Conservation (phyloP, 1,140 invertebrate species). For the Rhizoglyphus robini region DNA sequence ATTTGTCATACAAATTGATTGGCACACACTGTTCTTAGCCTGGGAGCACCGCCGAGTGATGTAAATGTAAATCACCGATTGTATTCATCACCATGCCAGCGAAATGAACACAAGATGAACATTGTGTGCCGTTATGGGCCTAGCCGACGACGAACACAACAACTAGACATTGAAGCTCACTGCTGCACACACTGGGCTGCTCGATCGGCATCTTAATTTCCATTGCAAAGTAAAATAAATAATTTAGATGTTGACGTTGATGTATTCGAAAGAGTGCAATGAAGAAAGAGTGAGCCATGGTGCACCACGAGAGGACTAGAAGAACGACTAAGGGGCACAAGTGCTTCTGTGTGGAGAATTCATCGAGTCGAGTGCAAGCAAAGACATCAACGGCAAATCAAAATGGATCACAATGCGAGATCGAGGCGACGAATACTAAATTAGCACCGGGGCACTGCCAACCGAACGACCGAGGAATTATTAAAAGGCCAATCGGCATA, state of each 20-base stretch:
- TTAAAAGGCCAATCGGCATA: too few species aligned
- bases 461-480: background rate
- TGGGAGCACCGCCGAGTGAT: too few species aligned
- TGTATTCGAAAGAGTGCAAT: background rate
- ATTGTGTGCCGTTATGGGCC: too few species aligned
- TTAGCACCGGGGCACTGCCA: background rate
- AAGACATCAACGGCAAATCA: background rate
- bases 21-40: too few species aligned
- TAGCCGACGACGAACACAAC: background rate
- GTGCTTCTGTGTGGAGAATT: too few species aligned
- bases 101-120: background rate
- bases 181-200: background rate
- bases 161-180: background rate
- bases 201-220: background rate
- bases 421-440: background rate
- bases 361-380: too few species aligned
- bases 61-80: background rate
- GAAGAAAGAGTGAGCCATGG: background rate
- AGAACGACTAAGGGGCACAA: too few species aligned
- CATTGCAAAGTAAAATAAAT: conserved; percentile 14
- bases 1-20: background rate
- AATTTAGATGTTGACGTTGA: conserved; percentile 15
- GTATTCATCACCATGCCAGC: background rate
- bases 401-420: background rate
- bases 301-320: background rate